Base-by-base conservation (phyloP, 2,888 invertebrate genomes). In the Gastrophysa polygoni region DNA sequence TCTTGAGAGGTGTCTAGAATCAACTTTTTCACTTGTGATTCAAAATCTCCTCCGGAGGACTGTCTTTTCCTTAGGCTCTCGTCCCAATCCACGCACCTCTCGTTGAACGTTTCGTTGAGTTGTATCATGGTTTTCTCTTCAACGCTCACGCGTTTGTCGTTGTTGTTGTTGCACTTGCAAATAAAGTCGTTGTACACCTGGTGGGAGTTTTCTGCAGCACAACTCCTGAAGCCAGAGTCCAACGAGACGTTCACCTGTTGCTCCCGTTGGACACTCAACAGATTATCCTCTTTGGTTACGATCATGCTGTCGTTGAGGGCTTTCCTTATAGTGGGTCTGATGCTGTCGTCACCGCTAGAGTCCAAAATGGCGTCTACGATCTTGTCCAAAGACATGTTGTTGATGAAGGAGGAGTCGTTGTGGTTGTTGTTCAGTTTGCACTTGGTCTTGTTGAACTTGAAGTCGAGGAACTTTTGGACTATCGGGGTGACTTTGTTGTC, bases 361-460 rank as follows among this genome's bases (percentile, higher is more conserved):
- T 87, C 87, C 65, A 88, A 82, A 57, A 88, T 86, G 62, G 86
- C 87, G 73, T 87, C 86, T 46, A 88, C 87, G 80, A 88, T 85
- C 78, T 82, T 84, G 73, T 88, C 87, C 47, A 88, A 77, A 77
- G 86, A 77, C 82, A 81, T 79, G 82, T 86, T 67, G 82, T 85
- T 80, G 81, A 86, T 81, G 70, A 83, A 84, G 4, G 84, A 84
- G 0, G 84, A 82, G 66, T 48, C 82, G 14, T 67, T 66, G 47
- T 57, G 56, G 0, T 84, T 82, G 66, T 48, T 82, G 14, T 67
- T 66, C 44, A 57, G 56, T 47, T 71, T 66, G 34, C 63, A 63
- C 56, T 83, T 84, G 76, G 83, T 82, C 61, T 84, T 82, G 72
- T 84, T 85, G 74, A 87, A 87, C 71, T 84, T 83, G 68, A 87